phyloP scores from a whole-genome alignment of 1,140 invertebrate species.

The Euwallacea fornicatus region DNA sequence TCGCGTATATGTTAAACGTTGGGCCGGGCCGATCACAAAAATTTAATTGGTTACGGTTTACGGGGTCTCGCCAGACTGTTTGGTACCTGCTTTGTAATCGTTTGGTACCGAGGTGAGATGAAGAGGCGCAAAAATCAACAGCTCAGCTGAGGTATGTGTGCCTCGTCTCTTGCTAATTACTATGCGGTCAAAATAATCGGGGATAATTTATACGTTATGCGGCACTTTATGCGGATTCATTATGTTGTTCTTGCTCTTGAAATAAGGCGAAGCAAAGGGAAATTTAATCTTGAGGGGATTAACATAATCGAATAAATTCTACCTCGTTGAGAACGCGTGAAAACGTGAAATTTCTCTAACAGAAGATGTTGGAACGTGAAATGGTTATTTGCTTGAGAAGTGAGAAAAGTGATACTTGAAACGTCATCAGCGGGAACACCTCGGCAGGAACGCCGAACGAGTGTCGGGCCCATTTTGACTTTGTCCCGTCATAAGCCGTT shows the following conservation, averaged over 20 bases:
- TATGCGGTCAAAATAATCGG: slow-evolving; percentile 5
- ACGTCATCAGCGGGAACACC: too few species aligned
- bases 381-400: too few species aligned
- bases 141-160: background rate
- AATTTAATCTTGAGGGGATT: too few species aligned
- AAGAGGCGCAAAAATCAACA: slow-evolving; percentile 26
- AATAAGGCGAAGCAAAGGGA: too few species aligned
- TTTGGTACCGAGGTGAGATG: slow-evolving; percentile 17
- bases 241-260: background rate
- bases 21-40: slow-evolving; percentile 44
- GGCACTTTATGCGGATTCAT: slow-evolving; percentile 4
- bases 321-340: too few species aligned
- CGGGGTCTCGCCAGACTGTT: slow-evolving; percentile 31
- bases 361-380: too few species aligned
- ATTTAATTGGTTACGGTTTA: slow-evolving; percentile 45
- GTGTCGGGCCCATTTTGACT: too few species aligned
- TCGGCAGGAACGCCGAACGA: too few species aligned
- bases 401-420: too few species aligned
- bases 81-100: slow-evolving; percentile 34
- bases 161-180: slow-evolving; percentile 7
- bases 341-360: too few species aligned
- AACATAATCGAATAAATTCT: too few species aligned
- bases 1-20: slow-evolving; percentile 41
- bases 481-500: too few species aligned
- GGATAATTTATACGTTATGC: slow-evolving; percentile 3